Evolutionary conservation across 2,888 invertebrate genomes (phyloP).

Genomic region (Keiferia lycopersicella): DNA sequence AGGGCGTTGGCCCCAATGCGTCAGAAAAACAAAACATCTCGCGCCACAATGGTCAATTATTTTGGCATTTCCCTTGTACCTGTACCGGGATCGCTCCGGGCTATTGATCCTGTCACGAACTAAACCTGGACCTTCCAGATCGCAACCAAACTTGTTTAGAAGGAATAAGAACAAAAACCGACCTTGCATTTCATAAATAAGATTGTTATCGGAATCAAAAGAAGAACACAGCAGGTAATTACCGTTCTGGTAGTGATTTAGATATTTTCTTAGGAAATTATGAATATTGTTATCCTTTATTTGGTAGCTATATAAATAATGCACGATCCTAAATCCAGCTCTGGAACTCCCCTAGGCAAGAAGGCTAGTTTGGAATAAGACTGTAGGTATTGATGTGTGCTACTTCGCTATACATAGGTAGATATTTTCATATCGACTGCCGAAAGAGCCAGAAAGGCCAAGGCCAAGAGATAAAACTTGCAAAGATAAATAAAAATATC

Average conservation of each 20-base stretch:
- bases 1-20: conserved; percentile 2
- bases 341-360: not conserved
- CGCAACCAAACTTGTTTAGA: conserved; percentile 1
- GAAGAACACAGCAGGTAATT: not conserved
- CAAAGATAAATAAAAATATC: conserved; percentile 13
- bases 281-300: too few species aligned
- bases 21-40: conserved; percentile 10
- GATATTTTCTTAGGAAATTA: too few species aligned
- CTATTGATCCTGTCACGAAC: conserved; percentile 12
- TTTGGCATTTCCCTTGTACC: conserved; percentile 15
- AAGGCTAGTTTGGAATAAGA: not conserved
- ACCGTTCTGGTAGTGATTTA: too few species aligned
- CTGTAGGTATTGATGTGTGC: not conserved
- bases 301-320: not conserved
- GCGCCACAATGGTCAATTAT: conserved; percentile 17
- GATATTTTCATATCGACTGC: conserved; percentile 17
- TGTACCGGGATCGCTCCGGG: not conserved
- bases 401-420: not conserved
- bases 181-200: not conserved
- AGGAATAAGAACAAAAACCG: not conserved
- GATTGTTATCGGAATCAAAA: not conserved
- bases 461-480: conserved; percentile 13
- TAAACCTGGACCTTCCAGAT: conserved; percentile 1
- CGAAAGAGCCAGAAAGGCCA: conserved; percentile 10
- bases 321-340: not conserved